These are phyloP conservation scores for Protophormia terraenovae DNA, from an alignment of 2,888 invertebrate species.

Conservation along the genomic window DNA sequence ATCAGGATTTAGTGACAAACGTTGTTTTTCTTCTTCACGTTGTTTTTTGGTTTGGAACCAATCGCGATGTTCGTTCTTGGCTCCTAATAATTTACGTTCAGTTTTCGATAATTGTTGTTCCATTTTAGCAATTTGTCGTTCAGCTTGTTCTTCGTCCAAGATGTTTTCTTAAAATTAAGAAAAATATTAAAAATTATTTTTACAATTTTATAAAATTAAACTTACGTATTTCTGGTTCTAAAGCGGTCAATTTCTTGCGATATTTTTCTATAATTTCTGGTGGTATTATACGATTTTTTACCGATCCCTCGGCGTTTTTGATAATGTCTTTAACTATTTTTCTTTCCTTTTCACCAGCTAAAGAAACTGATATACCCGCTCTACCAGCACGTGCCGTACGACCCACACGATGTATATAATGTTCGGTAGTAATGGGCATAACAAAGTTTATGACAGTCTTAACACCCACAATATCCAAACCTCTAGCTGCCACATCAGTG, in stretches of 20 bases:
- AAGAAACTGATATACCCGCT: constrained; percentile 95
- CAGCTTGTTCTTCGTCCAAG: constrained; percentile 91
- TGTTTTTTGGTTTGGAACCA: constrained; percentile 95
- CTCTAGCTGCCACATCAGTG: constrained; percentile 95
- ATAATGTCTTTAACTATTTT: constrained; percentile 95
- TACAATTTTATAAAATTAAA: constrained; percentile 6
- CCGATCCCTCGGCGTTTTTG: constrained; percentile 90
- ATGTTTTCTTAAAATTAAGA: constrained; percentile 83
- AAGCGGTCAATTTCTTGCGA: constrained; percentile 85
- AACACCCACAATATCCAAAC: constrained; percentile 97
- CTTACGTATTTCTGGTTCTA: constrained; percentile 90
- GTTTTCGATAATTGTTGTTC: constrained; percentile 92
- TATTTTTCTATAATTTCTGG: constrained; percentile 95
- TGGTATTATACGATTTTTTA: constrained; percentile 93
- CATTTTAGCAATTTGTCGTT: constrained; percentile 89
- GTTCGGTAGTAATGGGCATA: constrained; percentile 96
- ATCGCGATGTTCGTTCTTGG: constrained; percentile 82
- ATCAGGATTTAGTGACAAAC: constrained; percentile 82
- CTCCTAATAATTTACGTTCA: constrained; percentile 84
- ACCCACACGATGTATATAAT: constrained; percentile 97
- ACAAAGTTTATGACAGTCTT: constrained; percentile 98
- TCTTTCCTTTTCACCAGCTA: constrained; percentile 96
- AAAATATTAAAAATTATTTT: not conserved
- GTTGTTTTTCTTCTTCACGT: constrained; percentile 89
- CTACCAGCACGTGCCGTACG: constrained; percentile 97